phyloP scores from a whole-genome alignment of 2,888 invertebrate genomes.

The Philereme vetulata region DNA sequence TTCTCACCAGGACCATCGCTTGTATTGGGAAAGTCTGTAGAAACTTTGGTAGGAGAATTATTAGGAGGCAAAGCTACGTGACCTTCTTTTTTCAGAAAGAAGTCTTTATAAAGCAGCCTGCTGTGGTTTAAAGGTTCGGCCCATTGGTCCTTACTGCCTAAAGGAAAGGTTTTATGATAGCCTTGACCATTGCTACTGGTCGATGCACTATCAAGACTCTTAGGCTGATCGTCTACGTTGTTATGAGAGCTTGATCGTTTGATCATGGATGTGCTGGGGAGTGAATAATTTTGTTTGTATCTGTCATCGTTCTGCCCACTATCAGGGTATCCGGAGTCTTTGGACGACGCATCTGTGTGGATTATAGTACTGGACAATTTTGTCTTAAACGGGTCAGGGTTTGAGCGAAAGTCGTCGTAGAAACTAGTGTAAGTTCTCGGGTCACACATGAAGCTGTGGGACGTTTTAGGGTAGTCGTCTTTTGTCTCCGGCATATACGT shows the following conservation, averaged over 20 bases:
- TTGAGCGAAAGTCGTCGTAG: constrained; percentile 66
- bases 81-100: constrained; percentile 74
- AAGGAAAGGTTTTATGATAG: constrained; percentile 53
- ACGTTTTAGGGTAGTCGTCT: constrained; percentile 46
- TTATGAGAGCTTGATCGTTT: constrained; percentile 55
- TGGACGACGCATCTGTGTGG: constrained; percentile 71
- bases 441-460: constrained; percentile 52
- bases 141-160: constrained; percentile 58
- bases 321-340: constrained; percentile 76
- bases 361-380: constrained; percentile 65
- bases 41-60: constrained; percentile 63
- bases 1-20: constrained; percentile 45
- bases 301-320: constrained; percentile 69
- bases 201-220: constrained; percentile 67
- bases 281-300: constrained; percentile 60
- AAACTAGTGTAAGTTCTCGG: constrained; percentile 68
- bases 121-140: constrained; percentile 72
- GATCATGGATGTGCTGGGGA: constrained; percentile 59
- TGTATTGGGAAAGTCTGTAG: constrained; percentile 42
- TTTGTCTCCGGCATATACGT: constrained; percentile 45
- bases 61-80: constrained; percentile 67
- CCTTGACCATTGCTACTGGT: constrained; percentile 58
- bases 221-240: constrained; percentile 60
- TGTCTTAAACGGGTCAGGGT: constrained; percentile 51
- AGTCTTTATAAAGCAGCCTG: constrained; percentile 76